phyloP scores from a whole-genome alignment of 2,888 invertebrate genomes.

The Scrobipalpa atriplicella region DNA sequence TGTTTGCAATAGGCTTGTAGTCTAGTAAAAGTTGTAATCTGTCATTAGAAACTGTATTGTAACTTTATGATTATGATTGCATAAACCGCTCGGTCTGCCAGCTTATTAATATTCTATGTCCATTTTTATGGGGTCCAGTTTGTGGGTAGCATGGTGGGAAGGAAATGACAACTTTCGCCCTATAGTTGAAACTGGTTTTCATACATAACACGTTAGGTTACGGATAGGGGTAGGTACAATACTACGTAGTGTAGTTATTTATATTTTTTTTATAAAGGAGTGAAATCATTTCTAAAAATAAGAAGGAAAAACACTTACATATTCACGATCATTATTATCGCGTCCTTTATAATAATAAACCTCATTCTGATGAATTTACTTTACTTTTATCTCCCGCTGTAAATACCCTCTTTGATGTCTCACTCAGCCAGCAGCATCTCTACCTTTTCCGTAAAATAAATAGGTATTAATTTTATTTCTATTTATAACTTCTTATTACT shows the following conservation, averaged over 20 bases:
- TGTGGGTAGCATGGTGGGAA: too few species aligned
- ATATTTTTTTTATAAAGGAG: neutral
- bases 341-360: neutral
- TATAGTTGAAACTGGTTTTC: neutral
- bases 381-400: neutral
- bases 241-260: too few species aligned
- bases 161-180: slow-evolving; percentile 14
- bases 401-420: slow-evolving; percentile 2
- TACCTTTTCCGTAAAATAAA: too few species aligned
- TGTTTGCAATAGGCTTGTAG: too few species aligned
- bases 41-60: too few species aligned
- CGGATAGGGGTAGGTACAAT: too few species aligned
- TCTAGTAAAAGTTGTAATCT: too few species aligned
- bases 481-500: too few species aligned
- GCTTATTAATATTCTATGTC: neutral
- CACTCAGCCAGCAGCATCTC: neutral
- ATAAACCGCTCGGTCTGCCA: too few species aligned
- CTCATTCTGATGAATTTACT: neutral
- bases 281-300: too few species aligned
- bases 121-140: neutral
- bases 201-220: neutral
- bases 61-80: too few species aligned
- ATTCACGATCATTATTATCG: neutral
- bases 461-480: too few species aligned
- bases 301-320: neutral